Evolutionary conservation across 2,113 vertebrate species (phyloP), one percentile per base, ranked within the genome.

Genomic region (Pseudopipra pipra): DNA sequence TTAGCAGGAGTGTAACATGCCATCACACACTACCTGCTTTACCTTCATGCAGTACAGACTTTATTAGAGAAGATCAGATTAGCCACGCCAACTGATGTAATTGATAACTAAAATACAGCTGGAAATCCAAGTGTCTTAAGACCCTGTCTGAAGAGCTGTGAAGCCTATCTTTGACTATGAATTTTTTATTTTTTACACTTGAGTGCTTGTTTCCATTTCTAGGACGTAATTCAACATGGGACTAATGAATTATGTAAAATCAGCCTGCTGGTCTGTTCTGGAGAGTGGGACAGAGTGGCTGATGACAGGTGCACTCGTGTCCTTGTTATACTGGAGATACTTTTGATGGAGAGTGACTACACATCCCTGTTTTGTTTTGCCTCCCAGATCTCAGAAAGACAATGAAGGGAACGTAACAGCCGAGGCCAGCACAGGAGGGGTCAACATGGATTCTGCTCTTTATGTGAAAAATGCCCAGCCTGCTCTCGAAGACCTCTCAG

Each of bases 361-460:
- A 51, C 88, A 12, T 62, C 44, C 61, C 44, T 51, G 4, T 92
- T 80, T 77, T 87, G 90, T 93, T 97, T 97, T 97, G 52, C 92
- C 62, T 92, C 85, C 89, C 97, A 99, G 99, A 97, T 99, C 99
- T 30, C 99, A 99, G 98, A 99, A 98, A 33, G 99, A 99, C 95
- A 97, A 97, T 13, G 99, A 99, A 78, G 99, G 98, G 74, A 98
- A 98, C 4, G 95, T 97, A 14, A 98, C 98, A 55, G 94, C 97
- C 1, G 99, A 99, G 96, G 95, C 93, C 59, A 95, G 98, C 95
- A 98, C 98, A 9, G 98, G 98, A 46, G 98, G 98, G 67, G 85
- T 98, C 95, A 96, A 95, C 63, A 97, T 98, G 97, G 99, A 99
- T 92, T 96, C 98, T 47, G 86, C 97, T 77, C 97, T 98, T 84